A percentile compares a stretch with the other conserved stretches of the same genome.
These are phyloP conservation scores for Arenaria interpres DNA, from an alignment of 2,113 vertebrate species.

Conservation along the genomic window DNA sequence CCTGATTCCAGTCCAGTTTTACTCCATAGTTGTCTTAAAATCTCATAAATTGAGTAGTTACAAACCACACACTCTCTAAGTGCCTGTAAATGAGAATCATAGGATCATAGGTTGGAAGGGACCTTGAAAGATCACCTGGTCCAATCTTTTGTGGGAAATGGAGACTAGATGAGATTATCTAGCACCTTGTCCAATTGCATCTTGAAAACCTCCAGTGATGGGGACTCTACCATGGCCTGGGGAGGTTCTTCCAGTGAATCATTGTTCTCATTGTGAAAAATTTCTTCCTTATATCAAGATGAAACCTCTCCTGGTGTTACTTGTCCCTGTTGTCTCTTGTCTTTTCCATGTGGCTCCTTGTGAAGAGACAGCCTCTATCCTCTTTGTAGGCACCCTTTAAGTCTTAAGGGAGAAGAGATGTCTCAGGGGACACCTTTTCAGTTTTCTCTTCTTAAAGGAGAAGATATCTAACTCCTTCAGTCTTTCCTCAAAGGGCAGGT, in stretches of 20 bases:
- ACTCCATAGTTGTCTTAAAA: neutral
- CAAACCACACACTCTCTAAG: neutral
- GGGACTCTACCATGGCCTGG: rapidly evolving
- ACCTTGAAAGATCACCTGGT: neutral
- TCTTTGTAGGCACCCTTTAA: neutral
- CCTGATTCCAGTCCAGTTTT: neutral
- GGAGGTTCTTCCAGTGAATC: neutral
- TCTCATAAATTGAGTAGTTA: neutral
- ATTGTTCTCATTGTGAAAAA: neutral
- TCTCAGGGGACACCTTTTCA: neutral
- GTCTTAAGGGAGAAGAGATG: neutral
- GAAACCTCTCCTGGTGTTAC: neutral
- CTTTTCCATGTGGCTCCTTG: neutral
- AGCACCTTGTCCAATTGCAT: neutral
- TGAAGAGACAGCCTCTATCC: neutral
- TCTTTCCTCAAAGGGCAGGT: neutral
- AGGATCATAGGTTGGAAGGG: neutral
- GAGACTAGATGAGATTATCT: neutral
- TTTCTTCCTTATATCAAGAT: neutral
- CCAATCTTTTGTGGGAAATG: neutral
- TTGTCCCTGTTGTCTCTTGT: neutral
- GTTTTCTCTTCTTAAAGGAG: neutral
- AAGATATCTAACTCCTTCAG: neutral
- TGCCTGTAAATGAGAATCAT: neutral
- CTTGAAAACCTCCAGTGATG: neutral